phyloP scores from a whole-genome alignment of 35 echinoderm and acorn worm species.

The Ophiothrix spiculata region DNA sequence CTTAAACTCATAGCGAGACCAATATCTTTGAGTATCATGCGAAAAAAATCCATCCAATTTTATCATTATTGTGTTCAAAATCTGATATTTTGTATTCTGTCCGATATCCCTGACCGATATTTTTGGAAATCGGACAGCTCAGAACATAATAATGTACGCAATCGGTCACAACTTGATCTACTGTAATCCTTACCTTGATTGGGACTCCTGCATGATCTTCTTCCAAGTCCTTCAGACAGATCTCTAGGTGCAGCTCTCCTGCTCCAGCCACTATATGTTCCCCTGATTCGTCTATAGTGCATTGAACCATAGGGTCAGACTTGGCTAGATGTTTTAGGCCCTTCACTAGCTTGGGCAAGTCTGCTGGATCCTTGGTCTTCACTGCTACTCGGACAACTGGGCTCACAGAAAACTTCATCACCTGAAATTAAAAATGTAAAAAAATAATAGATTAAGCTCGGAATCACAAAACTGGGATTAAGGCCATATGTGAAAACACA shows the following conservation, averaged over 20 bases:
- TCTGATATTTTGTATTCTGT: no score
- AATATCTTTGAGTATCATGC: no score
- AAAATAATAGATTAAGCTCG: no score
- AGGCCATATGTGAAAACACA: no score
- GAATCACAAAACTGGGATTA: no score
- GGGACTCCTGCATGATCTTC: slow-evolving; percentile 78
- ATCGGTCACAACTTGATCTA: not conserved
- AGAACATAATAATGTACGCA: no score
- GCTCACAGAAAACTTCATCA: slow-evolving; percentile 84
- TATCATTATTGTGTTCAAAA: no score
- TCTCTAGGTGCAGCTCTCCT: slow-evolving; percentile 76
- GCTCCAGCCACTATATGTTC: slow-evolving; percentile 82
- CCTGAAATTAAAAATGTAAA: slow-evolving; percentile 7
- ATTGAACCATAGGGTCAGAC: slow-evolving; percentile 81
- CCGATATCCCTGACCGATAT: no score
- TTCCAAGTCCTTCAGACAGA: slow-evolving; percentile 84
- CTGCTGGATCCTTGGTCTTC: slow-evolving; percentile 55
- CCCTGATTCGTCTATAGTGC: slow-evolving; percentile 62
- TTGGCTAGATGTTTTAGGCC: slow-evolving; percentile 70
- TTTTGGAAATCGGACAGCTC: no score
- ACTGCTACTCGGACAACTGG: slow-evolving; percentile 80
- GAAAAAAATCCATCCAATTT: no score
- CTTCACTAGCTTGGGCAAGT: slow-evolving; percentile 73
- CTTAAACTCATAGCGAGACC: no score
- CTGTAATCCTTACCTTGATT: slow-evolving; percentile 30